Evolutionary conservation across 2,113 vertebrate genomes (phyloP).

Genomic region (Podilymbus podiceps): DNA sequence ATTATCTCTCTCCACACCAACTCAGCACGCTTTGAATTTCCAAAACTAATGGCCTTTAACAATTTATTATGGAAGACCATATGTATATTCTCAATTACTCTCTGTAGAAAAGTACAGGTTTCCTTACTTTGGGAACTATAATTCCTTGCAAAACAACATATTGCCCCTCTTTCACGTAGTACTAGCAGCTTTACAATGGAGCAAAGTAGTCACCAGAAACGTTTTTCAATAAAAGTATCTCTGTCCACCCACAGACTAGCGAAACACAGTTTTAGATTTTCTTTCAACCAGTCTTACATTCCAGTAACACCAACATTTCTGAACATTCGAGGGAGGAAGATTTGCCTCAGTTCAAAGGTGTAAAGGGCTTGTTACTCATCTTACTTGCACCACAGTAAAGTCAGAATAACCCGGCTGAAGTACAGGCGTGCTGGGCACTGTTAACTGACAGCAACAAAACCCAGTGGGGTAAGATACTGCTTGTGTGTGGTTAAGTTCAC

Average conservation of each 20-base stretch:
- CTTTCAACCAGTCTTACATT: neutral
- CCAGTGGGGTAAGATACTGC: neutral
- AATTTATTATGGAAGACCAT: neutral
- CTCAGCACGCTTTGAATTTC: neutral
- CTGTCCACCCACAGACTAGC: neutral
- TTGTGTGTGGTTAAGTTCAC: neutral
- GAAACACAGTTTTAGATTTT: neutral
- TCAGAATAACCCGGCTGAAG: neutral
- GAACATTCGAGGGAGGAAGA: neutral
- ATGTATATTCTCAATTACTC: neutral
- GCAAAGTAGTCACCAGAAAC: conserved; percentile 12
- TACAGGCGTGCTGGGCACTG: neutral
- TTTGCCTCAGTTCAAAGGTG: neutral
- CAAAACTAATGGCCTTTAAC: conserved; percentile 53
- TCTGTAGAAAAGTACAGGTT: neutral
- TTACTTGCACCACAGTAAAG: neutral
- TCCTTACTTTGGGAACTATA: neutral
- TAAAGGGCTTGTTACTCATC: neutral
- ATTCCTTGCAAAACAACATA: neutral
- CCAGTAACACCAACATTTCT: neutral
- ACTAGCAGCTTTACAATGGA: neutral
- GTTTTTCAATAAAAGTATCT: neutral
- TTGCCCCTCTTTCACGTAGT: neutral
- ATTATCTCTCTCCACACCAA: conserved; percentile 40
- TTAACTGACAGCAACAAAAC: neutral